These are phyloP conservation scores for Oxyteleia sp. DNA, from an alignment of 2,888 invertebrate species.

Conservation along the genomic window DNA sequence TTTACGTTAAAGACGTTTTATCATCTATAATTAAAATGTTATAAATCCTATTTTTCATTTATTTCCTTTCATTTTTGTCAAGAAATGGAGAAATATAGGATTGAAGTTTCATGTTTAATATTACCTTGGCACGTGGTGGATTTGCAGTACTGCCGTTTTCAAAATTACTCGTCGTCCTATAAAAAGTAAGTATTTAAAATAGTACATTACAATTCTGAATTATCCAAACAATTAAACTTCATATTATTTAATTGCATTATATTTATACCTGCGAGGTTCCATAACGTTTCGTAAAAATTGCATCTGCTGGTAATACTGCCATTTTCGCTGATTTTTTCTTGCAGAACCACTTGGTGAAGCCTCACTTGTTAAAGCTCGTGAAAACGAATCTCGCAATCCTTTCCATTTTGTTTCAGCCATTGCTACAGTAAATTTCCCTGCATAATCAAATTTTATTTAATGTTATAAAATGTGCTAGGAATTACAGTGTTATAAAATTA, in stretches of 20 bases:
- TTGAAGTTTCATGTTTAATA: too few species aligned
- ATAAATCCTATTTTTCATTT: too few species aligned
- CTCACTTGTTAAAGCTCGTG: neutral
- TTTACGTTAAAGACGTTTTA: too few species aligned
- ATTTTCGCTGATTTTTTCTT: neutral
- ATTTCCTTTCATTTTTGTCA: too few species aligned
- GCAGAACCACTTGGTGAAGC: neutral
- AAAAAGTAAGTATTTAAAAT: neutral
- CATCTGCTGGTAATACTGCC: neutral
- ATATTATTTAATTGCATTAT: too few species aligned
- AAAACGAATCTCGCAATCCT: neutral
- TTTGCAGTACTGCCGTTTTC: too few species aligned
- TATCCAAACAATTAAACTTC: neutral
- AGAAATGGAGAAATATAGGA: too few species aligned
- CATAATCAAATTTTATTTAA: neutral
- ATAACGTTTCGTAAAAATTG: neutral
- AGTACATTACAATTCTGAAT: neutral
- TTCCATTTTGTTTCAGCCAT: constrained; percentile 1
- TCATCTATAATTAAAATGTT: too few species aligned
- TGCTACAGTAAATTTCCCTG: neutral
- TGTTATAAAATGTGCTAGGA: too few species aligned
- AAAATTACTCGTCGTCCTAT: too few species aligned
- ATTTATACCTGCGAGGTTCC: neutral
- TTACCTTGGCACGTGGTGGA: too few species aligned
- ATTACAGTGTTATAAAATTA: too few species aligned